Base-by-base conservation (phyloP, 2,797 vertebrate genomes). In the Poecilia gillii region DNA sequence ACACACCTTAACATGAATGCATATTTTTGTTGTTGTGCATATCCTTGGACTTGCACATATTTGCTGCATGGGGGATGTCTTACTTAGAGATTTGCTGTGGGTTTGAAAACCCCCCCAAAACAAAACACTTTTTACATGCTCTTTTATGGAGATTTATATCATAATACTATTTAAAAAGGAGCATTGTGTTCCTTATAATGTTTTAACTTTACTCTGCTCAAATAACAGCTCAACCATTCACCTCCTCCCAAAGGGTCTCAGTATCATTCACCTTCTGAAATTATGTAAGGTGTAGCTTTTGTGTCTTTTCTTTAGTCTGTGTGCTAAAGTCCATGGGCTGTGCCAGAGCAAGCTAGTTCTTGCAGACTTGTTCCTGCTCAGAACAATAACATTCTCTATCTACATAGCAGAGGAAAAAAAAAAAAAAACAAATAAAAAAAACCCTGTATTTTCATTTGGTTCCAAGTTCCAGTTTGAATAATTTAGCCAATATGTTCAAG, bases 1-100 rank as follows among this genome's bases (percentile, higher is more conserved):
- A 55, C 93, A 93, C 92, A 87, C 94, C 94, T 87, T 83, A 18
- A 57, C 46, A 45, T 85, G 81, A 84, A 86, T 79, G 43, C 20
- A 57, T 83, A 79, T 83, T 78, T 76, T 74, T 68, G 3, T 46
- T 85, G 16, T 51, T 62, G 18, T 81, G 47, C 12, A 36, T 73
- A 36, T 75, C 45, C 9, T 78, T 6, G n/a, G 4, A 3, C 13
- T 66, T 20, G 16, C 51, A 23, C 77, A 49, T 51, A 6, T 36
- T 13, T 3, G 18, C 74, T 72, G 47, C 75, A 28, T 55, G 28
- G 11, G 39, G 11, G 1, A 33, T 70, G 3, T n/a, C 47, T 53
- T 20, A 45, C 23, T 25, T 9, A 14, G 7, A 59, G 51, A 57
- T 57, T 33, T 55, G 9, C 1, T 14, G 31, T 31, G 6, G 6